A percentile compares a stretch with the other conserved stretches of the same genome.
These are phyloP conservation scores for Cuculus canorus DNA, from an alignment of 2,797 vertebrate species.

Conservation along the genomic window DNA sequence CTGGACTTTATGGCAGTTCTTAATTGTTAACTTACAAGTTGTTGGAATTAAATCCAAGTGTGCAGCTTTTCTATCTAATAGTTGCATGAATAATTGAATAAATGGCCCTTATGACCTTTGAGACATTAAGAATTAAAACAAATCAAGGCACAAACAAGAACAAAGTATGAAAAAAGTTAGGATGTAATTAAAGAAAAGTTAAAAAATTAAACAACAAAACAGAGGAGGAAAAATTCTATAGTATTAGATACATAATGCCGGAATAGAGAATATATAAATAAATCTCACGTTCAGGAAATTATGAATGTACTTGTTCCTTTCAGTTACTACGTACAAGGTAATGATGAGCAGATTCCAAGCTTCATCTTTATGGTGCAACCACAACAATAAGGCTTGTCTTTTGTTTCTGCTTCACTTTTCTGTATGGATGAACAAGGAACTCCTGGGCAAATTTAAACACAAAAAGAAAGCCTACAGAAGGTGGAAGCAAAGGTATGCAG, in stretches of 20 bases:
- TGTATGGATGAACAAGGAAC: too few relatives aligned
- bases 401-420: neutral
- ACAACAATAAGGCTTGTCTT: neutral
- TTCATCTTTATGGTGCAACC: neutral
- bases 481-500: too few relatives aligned
- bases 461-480: too few relatives aligned
- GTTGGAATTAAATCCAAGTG: neutral
- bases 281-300: neutral
- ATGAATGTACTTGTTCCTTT: neutral
- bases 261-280: neutral
- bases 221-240: fast-evolving
- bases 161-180: neutral
- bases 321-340: neutral
- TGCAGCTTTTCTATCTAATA: neutral
- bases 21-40: neutral
- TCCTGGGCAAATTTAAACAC: too few relatives aligned
- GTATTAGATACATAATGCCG: neutral
- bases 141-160: neutral
- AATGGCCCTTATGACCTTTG: neutral
- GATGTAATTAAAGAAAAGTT: neutral
- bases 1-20: neutral
- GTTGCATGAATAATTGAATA: neutral
- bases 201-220: neutral
- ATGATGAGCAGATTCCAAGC: neutral
- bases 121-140: neutral